Conservation (phyloP, 2,888 invertebrate genomes). For the Caenorhabditis uteleia region DNA sequence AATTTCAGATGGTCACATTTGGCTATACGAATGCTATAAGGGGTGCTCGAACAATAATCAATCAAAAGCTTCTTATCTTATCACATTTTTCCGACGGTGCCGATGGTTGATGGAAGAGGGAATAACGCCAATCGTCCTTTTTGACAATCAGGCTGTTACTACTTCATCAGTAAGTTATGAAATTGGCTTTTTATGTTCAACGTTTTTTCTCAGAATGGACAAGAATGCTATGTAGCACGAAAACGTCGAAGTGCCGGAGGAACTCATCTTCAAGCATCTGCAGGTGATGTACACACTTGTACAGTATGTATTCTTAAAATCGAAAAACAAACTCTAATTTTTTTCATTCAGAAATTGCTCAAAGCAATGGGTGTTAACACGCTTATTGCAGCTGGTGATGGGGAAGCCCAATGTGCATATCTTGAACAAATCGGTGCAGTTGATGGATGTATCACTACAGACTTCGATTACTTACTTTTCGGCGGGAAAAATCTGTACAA, state of each 20-base stretch:
- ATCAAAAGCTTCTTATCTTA: constrained; percentile 24
- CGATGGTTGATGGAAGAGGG: background rate
- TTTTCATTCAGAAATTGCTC: constrained; percentile 70
- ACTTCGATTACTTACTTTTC: constrained; percentile 97
- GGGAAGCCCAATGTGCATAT: constrained; percentile 96
- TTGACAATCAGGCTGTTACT: too few species aligned
- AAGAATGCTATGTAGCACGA: too few species aligned
- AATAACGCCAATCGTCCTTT: too few species aligned
- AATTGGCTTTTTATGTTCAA: too few species aligned
- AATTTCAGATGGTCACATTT: constrained; percentile 50
- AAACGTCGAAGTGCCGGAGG: constrained; percentile 12
- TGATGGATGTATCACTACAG: constrained; percentile 93
- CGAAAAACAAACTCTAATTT: too few species aligned
- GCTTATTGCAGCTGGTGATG: constrained; percentile 91
- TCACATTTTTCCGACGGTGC: constrained; percentile 41
- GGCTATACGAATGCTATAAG: constrained; percentile 44
- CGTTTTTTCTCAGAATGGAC: too few species aligned
- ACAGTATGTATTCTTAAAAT: too few species aligned
- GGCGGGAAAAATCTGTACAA: constrained; percentile 92
- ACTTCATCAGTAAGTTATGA: too few species aligned
- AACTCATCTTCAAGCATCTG: constrained; percentile 1
- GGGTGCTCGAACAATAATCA: constrained; percentile 31
- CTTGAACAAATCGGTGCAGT: constrained; percentile 79
- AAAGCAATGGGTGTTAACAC: constrained; percentile 91
- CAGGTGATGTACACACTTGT: too few species aligned